Evolutionary conservation across 2,888 invertebrate genomes (phyloP).

Genomic region (Erynnis tages): DNA sequence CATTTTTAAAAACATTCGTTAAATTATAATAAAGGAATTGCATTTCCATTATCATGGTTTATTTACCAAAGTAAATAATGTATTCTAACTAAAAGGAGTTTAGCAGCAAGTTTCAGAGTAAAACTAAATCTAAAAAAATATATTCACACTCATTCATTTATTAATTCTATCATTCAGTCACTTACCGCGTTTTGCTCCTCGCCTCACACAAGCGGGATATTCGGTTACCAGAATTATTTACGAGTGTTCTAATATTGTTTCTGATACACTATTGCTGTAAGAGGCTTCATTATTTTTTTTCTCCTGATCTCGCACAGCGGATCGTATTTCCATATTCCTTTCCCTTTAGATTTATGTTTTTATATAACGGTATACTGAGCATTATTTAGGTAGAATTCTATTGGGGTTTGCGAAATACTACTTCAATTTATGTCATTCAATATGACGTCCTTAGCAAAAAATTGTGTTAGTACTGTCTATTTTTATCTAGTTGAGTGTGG

Average conservation of each 20-base stretch:
- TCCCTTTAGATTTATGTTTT: slow-evolving; percentile 4
- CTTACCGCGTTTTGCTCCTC: not conserved
- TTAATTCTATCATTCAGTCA: no score
- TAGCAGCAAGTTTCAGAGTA: no score
- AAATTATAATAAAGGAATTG: no score
- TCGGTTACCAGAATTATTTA: slow-evolving; percentile 21
- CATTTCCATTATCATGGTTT: no score
- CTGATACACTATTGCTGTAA: slow-evolving; percentile 3
- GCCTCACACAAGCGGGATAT: not conserved
- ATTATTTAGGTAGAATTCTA: not conserved
- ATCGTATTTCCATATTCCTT: slow-evolving; percentile 5
- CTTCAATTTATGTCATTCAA: not conserved
- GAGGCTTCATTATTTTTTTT: slow-evolving; percentile 14
- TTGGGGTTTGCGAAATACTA: not conserved
- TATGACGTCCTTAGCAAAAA: not conserved
- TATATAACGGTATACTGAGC: not conserved
- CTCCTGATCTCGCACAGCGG: slow-evolving; percentile 1
- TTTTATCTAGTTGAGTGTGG: no score
- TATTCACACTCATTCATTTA: no score
- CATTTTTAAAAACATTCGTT: no score
- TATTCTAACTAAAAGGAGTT: no score
- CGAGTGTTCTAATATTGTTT: slow-evolving; percentile 23
- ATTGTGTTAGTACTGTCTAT: no score
- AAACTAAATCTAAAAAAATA: no score
- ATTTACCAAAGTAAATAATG: no score